Base-by-base conservation (phyloP, 2,797 vertebrate genomes). In the Sebastes steindachneri region DNA sequence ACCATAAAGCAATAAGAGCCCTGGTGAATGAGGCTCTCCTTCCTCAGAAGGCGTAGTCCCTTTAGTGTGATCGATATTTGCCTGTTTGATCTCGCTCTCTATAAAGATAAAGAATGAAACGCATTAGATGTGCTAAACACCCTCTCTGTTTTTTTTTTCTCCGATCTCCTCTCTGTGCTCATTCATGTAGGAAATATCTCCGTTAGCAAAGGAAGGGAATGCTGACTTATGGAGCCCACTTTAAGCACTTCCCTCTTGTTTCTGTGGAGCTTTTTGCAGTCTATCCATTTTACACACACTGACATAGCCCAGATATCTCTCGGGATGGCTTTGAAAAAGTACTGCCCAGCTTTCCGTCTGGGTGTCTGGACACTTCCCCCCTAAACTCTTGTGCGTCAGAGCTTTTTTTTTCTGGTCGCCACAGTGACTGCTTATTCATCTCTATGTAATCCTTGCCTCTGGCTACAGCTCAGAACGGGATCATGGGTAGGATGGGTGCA, bases 401-500 rank as follows among this genome's bases (percentile, higher is more conserved):
- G 37, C 4, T 55, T 65, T n/a, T 79, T 48, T 58, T 31, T 19
- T 64, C 64, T 65, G 25, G 81, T 91, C 72, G 28, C 85, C 73
- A 69, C 53, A 73, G 72, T 75, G 77, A 88, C 84, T 85, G 83
- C 84, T 90, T 89, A 81, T 91, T 94, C 84, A 87, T 88, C 77
- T 89, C 62, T 51, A 57, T 77, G 75, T 88, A 92, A 93, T 93
- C 87, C 82, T 82, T 57, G 83, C 88, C 79, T 73, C 69, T 84
- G 86, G 89, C 80, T 79, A 4, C 21, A 62, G 68, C 54, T 69
- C 79, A 84, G 84, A 86, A 68, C 68, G 74, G 79, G 81, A 90
- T 84, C 79, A 80, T 69, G 68, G 80, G 55, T 67, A 74, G 77
- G 60, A 78, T 31, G 58, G 66, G 51, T 62, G 74, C 69, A 71